Evolutionary conservation across 2,797 vertebrate genomes (phyloP).

Genomic region (Uromys caudimaculatus): DNA sequence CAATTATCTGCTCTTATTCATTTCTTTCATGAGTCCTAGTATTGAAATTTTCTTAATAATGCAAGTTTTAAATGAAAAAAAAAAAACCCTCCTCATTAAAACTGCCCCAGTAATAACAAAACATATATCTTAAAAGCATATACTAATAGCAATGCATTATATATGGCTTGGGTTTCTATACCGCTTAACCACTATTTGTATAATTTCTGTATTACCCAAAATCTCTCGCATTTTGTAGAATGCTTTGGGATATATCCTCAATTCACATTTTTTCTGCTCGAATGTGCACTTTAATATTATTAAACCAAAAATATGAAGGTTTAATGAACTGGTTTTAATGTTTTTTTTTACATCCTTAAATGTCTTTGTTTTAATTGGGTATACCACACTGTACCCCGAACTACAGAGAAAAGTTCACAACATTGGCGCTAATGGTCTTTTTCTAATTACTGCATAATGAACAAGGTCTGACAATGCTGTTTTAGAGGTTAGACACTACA

Average conservation of each 20-base stretch:
- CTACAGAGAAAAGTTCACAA: slow-evolving; percentile 89
- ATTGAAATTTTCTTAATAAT: slow-evolving; percentile 32
- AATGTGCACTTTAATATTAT: slow-evolving; percentile 86
- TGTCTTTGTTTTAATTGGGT: slow-evolving; percentile 90
- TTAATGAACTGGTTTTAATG: slow-evolving; percentile 89
- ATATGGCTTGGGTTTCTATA: slow-evolving; percentile 78
- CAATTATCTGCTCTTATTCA: not conserved
- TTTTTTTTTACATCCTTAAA: slow-evolving; percentile 88
- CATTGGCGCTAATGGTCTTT: slow-evolving; percentile 87
- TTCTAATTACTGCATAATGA: slow-evolving; percentile 89
- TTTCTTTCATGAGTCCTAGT: slow-evolving; percentile 36
- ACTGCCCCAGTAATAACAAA: slow-evolving; percentile 73
- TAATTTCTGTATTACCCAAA: slow-evolving; percentile 77
- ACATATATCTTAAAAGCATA: slow-evolving; percentile 79
- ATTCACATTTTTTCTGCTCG: slow-evolving; percentile 86
- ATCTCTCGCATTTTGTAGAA: slow-evolving; percentile 80
- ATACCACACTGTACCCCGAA: slow-evolving; percentile 86
- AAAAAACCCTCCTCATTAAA: slow-evolving; percentile 75
- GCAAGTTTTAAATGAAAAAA: not conserved
- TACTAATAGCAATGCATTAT: slow-evolving; percentile 75
- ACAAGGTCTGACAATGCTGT: slow-evolving; percentile 87
- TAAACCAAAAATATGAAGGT: slow-evolving; percentile 88
- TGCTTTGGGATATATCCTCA: slow-evolving; percentile 85
- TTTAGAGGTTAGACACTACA: slow-evolving; percentile 86
- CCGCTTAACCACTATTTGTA: slow-evolving; percentile 81